A percentile compares a stretch with the other conserved stretches of the same genome.
phyloP scores from a whole-genome alignment of 2,797 vertebrate genomes.

The Notolabrus celidotus region DNA sequence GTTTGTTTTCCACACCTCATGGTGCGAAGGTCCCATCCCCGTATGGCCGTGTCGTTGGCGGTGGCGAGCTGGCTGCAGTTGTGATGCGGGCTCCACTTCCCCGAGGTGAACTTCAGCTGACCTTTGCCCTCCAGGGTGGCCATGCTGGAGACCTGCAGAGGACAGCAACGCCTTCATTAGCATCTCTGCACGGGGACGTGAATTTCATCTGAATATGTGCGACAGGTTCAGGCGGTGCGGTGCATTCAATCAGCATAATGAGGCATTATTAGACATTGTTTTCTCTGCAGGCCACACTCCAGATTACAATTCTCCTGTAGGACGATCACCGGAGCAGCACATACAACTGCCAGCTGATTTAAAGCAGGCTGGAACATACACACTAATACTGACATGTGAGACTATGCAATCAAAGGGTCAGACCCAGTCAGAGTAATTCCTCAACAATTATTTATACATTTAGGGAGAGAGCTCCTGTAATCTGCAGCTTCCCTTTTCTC shows the following conservation, averaged over 20 bases:
- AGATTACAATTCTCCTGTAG: constrained; percentile 13
- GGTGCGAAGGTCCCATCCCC: constrained; percentile 95
- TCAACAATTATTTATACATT: neutral
- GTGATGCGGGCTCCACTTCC: constrained; percentile 98
- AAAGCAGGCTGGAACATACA: neutral
- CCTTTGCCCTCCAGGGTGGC: constrained; percentile 94
- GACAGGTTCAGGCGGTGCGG: constrained; percentile 15
- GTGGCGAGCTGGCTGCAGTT: constrained; percentile 96
- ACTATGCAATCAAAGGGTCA: neutral
- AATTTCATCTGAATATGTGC: constrained; percentile 41
- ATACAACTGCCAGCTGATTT: constrained; percentile 20
- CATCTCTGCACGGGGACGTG: constrained; percentile 13
- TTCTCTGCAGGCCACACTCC: constrained; percentile 44
- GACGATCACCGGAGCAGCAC: constrained; percentile 19
- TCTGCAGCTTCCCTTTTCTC: no score
- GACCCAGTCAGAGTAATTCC: neutral
- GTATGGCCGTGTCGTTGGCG: constrained; percentile 92
- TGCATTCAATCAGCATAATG: constrained; percentile 52
- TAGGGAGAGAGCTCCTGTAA: no score
- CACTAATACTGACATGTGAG: neutral
- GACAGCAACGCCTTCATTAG: constrained; percentile 27
- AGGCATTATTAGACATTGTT: constrained; percentile 37
- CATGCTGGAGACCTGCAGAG: constrained; percentile 89
- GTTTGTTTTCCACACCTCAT: constrained; percentile 88
- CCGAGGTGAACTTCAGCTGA: constrained; percentile 94